Evolutionary conservation across 37 sponge, comb jelly and placozoan species (phyloP).

Genomic region (Halisarca cf. caerulea): DNA sequence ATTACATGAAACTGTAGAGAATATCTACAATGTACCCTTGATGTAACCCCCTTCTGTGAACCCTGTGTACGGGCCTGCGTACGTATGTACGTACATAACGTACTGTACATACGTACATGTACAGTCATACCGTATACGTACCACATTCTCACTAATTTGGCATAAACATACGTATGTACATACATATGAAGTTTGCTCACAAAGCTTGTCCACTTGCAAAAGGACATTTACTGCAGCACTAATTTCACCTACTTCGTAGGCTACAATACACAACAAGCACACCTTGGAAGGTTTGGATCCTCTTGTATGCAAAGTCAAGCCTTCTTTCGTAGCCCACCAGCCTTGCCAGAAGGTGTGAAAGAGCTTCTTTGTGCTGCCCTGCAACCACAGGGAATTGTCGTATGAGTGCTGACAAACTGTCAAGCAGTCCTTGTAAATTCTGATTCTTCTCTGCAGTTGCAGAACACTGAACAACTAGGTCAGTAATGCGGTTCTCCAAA

Average conservation of each 20-base stretch:
- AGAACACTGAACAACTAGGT: background rate
- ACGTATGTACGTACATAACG: too few species aligned
- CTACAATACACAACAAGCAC: background rate
- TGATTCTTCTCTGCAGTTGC: background rate
- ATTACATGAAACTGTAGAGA: too few species aligned
- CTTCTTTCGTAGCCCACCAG: constrained; percentile 11
- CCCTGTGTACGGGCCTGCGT: too few species aligned
- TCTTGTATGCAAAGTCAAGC: background rate
- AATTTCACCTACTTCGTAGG: too few species aligned
- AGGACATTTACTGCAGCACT: too few species aligned
- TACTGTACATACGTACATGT: too few species aligned
- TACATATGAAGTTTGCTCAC: too few species aligned
- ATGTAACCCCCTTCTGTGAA: too few species aligned
- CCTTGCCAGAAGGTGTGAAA: background rate
- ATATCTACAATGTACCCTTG: too few species aligned
- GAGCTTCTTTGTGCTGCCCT: background rate
- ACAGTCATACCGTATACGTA: too few species aligned
- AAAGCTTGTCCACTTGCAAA: too few species aligned
- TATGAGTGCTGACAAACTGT: background rate
- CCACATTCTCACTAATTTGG: background rate
- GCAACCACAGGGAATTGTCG: background rate
- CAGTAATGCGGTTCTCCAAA: background rate
- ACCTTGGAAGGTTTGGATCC: constrained; percentile 10
- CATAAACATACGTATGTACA: background rate
- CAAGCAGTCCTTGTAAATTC: background rate